Conservation (phyloP, 2,113 vertebrate species). For the Rafetus swinhoei region DNA sequence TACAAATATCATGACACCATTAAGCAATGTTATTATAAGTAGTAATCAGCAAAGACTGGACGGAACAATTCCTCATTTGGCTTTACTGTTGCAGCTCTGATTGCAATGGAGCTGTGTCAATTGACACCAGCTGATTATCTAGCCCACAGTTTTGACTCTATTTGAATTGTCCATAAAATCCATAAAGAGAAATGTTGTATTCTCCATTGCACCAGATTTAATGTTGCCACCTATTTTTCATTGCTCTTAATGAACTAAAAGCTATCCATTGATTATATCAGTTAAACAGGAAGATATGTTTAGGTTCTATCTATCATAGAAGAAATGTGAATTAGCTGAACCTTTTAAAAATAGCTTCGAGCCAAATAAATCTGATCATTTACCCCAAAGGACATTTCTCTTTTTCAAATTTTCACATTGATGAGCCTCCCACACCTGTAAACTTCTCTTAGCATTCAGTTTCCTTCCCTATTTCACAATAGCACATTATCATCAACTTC, state of each 20-base stretch:
- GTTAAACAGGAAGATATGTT: background rate
- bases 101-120: background rate
- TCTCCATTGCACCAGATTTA: background rate
- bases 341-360: background rate
- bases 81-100: background rate
- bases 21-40: background rate
- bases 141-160: background rate
- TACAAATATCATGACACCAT: background rate
- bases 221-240: background rate
- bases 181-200: background rate
- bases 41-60: background rate
- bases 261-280: background rate
- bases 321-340: background rate
- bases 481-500: background rate
- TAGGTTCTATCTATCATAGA: background rate
- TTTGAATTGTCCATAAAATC: background rate
- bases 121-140: background rate
- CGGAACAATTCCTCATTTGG: background rate
- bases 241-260: background rate
- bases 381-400: background rate
- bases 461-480: background rate
- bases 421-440: background rate
- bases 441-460: background rate
- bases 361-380: background rate
- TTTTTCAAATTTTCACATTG: background rate